A percentile compares a stretch with the other conserved stretches of the same genome.
Conservation (phyloP, 1,140 invertebrate species). For the Lepidurus arcticus region DNA sequence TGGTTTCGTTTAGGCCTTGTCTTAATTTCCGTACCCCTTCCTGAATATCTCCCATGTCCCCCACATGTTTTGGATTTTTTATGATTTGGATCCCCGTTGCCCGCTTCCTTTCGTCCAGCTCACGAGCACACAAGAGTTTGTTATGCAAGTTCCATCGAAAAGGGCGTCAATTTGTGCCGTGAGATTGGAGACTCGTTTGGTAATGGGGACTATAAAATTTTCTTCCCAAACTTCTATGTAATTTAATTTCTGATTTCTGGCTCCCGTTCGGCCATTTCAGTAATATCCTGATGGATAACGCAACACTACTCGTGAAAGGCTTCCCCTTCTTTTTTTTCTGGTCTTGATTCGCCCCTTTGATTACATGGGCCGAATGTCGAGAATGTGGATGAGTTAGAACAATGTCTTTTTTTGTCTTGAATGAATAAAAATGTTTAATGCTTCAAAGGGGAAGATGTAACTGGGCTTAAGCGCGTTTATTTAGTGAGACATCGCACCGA, state of each 20-base stretch:
- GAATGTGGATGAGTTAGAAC: constrained; percentile 11
- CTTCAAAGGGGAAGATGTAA: background rate
- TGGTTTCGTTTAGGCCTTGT: background rate
- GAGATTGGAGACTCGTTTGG: background rate
- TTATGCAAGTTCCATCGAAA: background rate
- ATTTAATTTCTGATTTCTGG: constrained; percentile 28
- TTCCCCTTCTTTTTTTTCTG: constrained; percentile 29
- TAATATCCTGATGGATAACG: constrained; percentile 24
- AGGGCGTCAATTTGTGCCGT: background rate
- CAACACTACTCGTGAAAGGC: constrained; percentile 22
- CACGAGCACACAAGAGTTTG: background rate
- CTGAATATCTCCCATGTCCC: background rate
- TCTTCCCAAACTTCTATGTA: constrained; percentile 22
- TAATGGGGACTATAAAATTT: background rate
- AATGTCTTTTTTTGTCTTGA: constrained; percentile 18
- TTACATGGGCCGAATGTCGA: constrained; percentile 10
- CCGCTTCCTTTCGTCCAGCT: background rate
- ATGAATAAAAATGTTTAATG: constrained; percentile 22
- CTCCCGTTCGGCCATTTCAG: constrained; percentile 26
- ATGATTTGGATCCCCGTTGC: background rate
- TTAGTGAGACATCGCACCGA: background rate
- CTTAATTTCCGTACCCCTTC: background rate
- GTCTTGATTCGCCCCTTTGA: constrained; percentile 27
- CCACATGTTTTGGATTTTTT: background rate
- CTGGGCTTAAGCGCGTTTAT: background rate